Base-by-base conservation (phyloP, 2,797 vertebrate genomes). In the Anguilla megastoma region DNA sequence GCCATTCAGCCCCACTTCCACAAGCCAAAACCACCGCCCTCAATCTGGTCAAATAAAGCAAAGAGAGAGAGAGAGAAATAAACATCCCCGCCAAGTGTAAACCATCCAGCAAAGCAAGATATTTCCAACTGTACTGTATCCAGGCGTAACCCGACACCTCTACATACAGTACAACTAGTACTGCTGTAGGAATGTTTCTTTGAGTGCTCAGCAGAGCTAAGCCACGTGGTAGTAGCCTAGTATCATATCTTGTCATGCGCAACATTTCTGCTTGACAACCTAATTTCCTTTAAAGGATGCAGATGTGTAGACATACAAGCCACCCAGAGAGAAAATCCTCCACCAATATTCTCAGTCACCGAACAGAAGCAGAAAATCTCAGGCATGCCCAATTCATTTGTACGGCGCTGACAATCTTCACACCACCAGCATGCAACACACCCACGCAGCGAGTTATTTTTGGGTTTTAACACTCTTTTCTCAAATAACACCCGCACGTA, bases 91-190 rank as follows among this genome's bases (percentile, higher is more conserved):
- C 48, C 85, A 86, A 33, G 54, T 41, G 54, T 41, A 7, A 85
- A 54, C 82, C 60, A 71, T 69, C 14, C 85, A 86, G 36, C 16
- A 87, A 83, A 89, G 89, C 2, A 30, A 27, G 86, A 89, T 69
- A 79, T 16, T 66, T 41, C 69, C 1, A 60, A 76, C 24, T 6
- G n/a, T 14, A 36, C 41, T 27, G 66, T 84, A 71, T 27, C 7
- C 76, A 41, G 27, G 8, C 8, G 24, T 56, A 84, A 30, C 52
- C 30, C 24, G 30, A 84, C 14, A 58, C 27, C 16, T 83, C 41
- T 6, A 48, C 24, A 33, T 50, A 52, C 24, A 14, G n/a, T 84
- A 16, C 69, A 54, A 79, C 52, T 50, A 0, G 16, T 24, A 54
- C 50, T 7, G 21, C n/a, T 33, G 56, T 0, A 76, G 36, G 30